Percentiles rank a stretch among this genome's conserved stretches.
phyloP scores from a whole-genome alignment of 2,888 invertebrate genomes.

The Lepidocyrtinus sp. region DNA sequence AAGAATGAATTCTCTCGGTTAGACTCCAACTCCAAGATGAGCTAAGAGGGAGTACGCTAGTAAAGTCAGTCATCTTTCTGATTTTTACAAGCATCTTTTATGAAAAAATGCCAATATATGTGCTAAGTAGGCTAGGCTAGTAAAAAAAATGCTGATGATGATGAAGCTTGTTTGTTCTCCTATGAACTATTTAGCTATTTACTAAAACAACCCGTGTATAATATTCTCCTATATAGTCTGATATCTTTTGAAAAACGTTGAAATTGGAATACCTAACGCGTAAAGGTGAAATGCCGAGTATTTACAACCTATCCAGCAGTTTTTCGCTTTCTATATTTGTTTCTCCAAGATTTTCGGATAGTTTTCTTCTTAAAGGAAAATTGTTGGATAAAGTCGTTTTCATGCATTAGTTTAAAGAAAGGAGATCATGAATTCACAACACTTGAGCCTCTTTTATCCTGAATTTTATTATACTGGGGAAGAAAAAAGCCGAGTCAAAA shows the following conservation, averaged over 20 bases:
- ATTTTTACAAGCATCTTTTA: constrained; percentile 26
- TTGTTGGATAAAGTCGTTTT: too few relatives aligned
- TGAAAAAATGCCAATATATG: constrained; percentile 54
- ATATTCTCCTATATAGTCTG: not conserved
- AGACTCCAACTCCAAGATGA: constrained; percentile 36
- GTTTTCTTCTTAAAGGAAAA: not conserved
- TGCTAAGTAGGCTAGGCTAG: constrained; percentile 23
- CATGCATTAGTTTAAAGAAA: constrained; percentile 33
- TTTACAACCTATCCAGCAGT: not conserved
- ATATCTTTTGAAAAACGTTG: not conserved
- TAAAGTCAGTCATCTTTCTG: constrained; percentile 44
- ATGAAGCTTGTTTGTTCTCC: constrained; percentile 1
- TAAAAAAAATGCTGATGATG: not conserved
- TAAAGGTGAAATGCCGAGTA: not conserved
- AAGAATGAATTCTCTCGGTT: constrained; percentile 56
- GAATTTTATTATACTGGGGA: not conserved
- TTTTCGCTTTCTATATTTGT: not conserved
- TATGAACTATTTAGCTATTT: not conserved
- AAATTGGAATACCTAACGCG: not conserved
- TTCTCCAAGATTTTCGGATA: not conserved
- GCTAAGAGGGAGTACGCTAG: constrained; percentile 23
- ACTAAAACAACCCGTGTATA: not conserved
- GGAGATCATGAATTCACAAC: constrained; percentile 40
- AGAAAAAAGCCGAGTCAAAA: constrained; percentile 30
- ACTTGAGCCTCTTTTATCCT: constrained; percentile 4